phyloP scores from a whole-genome alignment of 2,113 vertebrate species.

The Menura novaehollandiae region DNA sequence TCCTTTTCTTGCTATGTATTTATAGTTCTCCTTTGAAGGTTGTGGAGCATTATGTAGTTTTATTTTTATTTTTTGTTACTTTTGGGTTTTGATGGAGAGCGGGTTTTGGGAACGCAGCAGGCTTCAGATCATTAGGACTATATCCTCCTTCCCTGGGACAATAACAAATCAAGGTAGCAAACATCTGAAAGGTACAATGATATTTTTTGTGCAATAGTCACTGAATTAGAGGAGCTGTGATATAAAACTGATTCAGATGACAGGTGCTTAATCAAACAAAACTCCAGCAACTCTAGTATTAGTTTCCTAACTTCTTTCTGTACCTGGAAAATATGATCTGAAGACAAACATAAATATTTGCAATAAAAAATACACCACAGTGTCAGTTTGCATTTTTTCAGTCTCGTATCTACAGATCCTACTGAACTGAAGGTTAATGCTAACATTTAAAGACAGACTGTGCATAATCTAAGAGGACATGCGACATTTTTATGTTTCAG shows the following conservation, averaged over 20 bases:
- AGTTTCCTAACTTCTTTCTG: background rate
- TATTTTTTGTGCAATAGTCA: background rate
- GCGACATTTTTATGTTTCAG: constrained; percentile 22
- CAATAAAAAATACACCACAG: background rate
- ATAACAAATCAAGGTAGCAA: constrained; percentile 13
- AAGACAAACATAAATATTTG: constrained; percentile 32
- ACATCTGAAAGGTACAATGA: background rate
- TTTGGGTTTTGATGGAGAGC: background rate
- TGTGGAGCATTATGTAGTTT: background rate
- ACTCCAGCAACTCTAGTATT: background rate
- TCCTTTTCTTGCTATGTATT: background rate
- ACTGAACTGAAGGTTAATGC: constrained; percentile 38
- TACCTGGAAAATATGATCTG: constrained; percentile 10
- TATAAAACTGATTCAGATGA: constrained; percentile 4
- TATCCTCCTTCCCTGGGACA: background rate
- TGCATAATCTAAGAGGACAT: constrained; percentile 24
- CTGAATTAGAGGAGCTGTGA: constrained; percentile 17
- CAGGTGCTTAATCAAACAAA: background rate
- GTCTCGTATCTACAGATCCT: background rate
- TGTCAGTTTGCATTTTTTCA: constrained; percentile 6
- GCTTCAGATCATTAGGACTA: background rate
- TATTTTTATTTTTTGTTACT: background rate
- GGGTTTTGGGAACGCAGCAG: background rate
- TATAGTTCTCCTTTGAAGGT: background rate
- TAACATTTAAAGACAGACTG: constrained; percentile 48